Percentiles rank a stretch among this genome's conserved stretches.
Evolutionary conservation across 2,888 invertebrate genomes (phyloP).

Genomic region (Rotaria magnacalcarata): DNA sequence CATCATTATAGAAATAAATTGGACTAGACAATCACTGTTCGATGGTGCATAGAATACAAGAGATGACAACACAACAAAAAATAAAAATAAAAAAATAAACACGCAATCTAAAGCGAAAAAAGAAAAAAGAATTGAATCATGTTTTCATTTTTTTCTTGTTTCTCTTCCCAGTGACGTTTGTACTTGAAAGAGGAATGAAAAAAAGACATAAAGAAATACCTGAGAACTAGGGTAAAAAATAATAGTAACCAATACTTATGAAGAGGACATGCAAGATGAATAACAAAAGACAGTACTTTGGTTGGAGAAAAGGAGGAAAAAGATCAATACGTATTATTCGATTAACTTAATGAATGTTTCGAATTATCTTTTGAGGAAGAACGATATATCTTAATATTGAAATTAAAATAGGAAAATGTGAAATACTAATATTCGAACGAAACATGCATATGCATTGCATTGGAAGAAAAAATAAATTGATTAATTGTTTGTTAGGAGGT

Average conservation of each 20-base stretch:
- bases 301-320: background rate
- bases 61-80: background rate
- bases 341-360: background rate
- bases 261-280: background rate
- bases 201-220: background rate
- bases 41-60: background rate
- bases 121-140: too few species aligned
- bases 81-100: slow-evolving; percentile 7
- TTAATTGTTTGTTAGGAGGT: background rate
- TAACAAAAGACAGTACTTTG: background rate
- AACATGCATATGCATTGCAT: too few species aligned
- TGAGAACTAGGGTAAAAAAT: background rate
- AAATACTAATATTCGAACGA: too few species aligned
- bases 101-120: background rate
- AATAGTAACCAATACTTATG: background rate
- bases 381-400: background rate
- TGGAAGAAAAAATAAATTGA: too few species aligned
- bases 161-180: background rate
- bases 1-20: background rate
- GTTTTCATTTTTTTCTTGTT: background rate
- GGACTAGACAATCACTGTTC: slow-evolving; percentile 14
- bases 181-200: background rate
- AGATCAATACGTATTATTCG: background rate
- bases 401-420: background rate
- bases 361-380: background rate